Evolutionary conservation across 1,140 invertebrate genomes (phyloP), one percentile per base, ranked within the genome.

Genomic region (Ooceraea biroi): DNA sequence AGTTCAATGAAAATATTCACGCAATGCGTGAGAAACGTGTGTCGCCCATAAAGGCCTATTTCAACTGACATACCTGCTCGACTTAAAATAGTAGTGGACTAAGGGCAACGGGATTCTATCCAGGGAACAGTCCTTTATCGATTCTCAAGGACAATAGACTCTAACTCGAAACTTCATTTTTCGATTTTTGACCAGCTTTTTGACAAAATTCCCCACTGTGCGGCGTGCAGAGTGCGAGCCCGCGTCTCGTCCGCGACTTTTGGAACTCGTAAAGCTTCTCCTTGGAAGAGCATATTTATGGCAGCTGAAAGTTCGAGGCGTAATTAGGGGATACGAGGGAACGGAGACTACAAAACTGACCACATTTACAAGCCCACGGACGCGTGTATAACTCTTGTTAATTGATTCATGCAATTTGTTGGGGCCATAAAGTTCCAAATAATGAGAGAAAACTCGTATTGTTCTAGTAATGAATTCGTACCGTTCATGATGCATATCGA

Each of bases 311-410:
- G 41, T 22, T 14, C 17, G n/a, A 58, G 7, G 25, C 41, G 65
- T 80, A 80, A 80, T 69, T 69, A 69, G 36, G 25, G 14, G 14
- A 76, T 3, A 17, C 48, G 17, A 19, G 3, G 2, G 44, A 1
- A 7, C 7, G n/a, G 17, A 7, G 25, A 52, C 14, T n/a, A 10
- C 44, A 52, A 66, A n/a, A 46, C 44, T 78, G 4, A 22, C 17
- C 36, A 27, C 41, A 19, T 25, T 10, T 3, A 36, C n/a, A 61
- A n/a, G 5, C 48, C n/a, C 36, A 14, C 22, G 12, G 44, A 30
- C 25, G n/a, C 17, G 25, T n/a, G n/a, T 36, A 63, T 17, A 65
- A 46, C 19, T 63, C 14, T 14, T 77, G 50, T 22, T 52, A 41
- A 17, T 73, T 22, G 11, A 44, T 46, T 60, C 57, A 44, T 44